Base-by-base conservation (phyloP, 1,140 invertebrate species). In the Myzus persicae region DNA sequence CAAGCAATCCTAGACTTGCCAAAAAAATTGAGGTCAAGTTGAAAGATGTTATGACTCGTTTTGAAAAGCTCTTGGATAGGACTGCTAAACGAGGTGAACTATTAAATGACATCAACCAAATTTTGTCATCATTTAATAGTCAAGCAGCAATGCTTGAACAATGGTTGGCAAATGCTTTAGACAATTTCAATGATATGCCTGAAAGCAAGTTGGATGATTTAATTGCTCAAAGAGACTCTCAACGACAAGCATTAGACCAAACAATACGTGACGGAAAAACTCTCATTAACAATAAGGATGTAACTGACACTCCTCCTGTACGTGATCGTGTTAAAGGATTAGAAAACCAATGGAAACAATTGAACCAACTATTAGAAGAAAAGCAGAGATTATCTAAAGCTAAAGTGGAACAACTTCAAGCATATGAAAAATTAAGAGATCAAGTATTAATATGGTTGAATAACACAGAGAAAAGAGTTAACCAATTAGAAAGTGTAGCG, bases 21-120 rank as follows among this genome's bases (percentile, higher is more conserved):
- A 98, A 98, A 95, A 97, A 98, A 94, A 97, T 99, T 81, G 98
- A 99, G 95, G 96, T 97, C 46, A 98, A 98, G 94, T 95, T 99
- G 36, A 97, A 97, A 93, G 98, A 99, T 95, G 97, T 99, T 31
- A 97, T 97, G 82, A 95, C 95, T 38, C 95, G 95, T 95, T 99
- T 98, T 95, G 98, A 98, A 94, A 98, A 98, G 94, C 95, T 99
- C 0, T 96, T 97, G 93, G 97, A 98, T 93, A 97, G 97, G 94
- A 97, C 97, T 0, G 95, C 96, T n/a, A 97, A 97, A 93, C 96
- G 98, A 88, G 96, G 97, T 20, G 97, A 97, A 94, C 97, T 98
- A 94, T 95, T 99, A 1, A 97, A 98, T 40, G 98, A 98, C 94
- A 96, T 99, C 5, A 96, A 97, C 36, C 95, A 96, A 22, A 96